A percentile compares a stretch with the other conserved stretches of the same genome.
phyloP scores from a whole-genome alignment of 2,113 vertebrate genomes.

The Jacana jacana region DNA sequence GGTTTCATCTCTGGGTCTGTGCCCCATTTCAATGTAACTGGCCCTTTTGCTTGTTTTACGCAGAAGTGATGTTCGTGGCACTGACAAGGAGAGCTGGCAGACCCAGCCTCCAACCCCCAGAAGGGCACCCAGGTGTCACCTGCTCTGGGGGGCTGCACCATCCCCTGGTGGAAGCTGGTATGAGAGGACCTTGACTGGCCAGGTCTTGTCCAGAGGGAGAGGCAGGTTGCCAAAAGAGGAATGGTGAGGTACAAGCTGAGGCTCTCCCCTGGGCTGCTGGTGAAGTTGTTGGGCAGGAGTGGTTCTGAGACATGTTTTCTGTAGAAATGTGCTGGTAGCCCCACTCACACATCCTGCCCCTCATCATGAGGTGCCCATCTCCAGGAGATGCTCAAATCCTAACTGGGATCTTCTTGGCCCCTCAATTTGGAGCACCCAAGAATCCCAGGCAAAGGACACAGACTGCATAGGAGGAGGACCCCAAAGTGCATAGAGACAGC shows the following conservation, averaged over 20 bases:
- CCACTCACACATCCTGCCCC: fast-evolving
- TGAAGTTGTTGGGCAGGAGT: neutral
- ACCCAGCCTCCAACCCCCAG: neutral
- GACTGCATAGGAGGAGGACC: neutral
- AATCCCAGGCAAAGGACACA: neutral
- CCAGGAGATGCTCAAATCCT: neutral
- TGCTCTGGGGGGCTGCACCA: neutral
- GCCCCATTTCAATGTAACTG: neutral
- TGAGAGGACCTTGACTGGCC: neutral
- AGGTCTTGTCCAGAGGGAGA: neutral
- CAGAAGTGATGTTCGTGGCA: neutral
- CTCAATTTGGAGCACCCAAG: fast-evolving
- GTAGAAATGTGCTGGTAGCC: neutral
- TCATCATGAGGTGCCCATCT: neutral
- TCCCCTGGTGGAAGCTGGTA: neutral
- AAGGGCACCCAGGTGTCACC: neutral
- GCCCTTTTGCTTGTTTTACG: neutral
- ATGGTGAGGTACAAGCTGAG: neutral
- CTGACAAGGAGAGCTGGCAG: neutral
- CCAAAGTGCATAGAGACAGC: neutral
- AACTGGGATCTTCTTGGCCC: neutral
- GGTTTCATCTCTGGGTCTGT: neutral
- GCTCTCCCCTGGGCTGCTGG: neutral
- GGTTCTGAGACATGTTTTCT: neutral
- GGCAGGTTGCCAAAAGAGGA: neutral